Percentiles rank a stretch among this genome's conserved stretches.
These are phyloP conservation scores for Hydractinia echinata DNA, from an alignment of 30 jellyfish, hydroid and myxozoan genomes.

Conservation along the genomic window DNA sequence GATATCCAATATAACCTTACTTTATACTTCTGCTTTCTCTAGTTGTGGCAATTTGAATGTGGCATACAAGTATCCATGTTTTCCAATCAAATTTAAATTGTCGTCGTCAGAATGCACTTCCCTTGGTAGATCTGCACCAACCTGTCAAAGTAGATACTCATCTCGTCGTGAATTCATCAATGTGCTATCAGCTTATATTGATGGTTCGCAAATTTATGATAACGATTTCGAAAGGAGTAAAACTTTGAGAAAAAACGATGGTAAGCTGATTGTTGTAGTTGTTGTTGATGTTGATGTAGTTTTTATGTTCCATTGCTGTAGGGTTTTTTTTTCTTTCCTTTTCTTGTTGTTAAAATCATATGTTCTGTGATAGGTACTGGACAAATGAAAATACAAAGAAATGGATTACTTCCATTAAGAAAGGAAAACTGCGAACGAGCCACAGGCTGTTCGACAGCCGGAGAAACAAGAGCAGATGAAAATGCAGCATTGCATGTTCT, in stretches of 20 bases:
- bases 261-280: no score
- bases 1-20: no score
- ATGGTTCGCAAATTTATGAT: slow-evolving; percentile 64
- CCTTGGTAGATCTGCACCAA: slow-evolving; percentile 65
- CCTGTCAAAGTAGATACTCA: slow-evolving; percentile 43
- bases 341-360: no score
- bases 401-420: background rate
- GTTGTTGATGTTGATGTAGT: no score
- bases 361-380: slow-evolving; percentile 12
- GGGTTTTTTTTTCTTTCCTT: no score
- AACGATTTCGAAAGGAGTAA: background rate
- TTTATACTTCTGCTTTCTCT: no score
- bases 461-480: slow-evolving; percentile 34
- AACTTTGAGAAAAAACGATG: no score
- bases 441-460: slow-evolving; percentile 33
- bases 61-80: slow-evolving; percentile 60
- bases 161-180: slow-evolving; percentile 52
- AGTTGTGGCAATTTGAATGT: no score
- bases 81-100: slow-evolving; percentile 59
- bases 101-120: slow-evolving; percentile 48
- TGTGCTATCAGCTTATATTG: slow-evolving; percentile 52
- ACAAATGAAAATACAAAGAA: background rate
- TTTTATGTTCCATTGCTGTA: no score
- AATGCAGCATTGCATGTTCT: slow-evolving; percentile 10
- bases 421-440: background rate